These are phyloP conservation scores for Tylochromis polylepis DNA, from an alignment of 2,113 vertebrate genomes.

Conservation along the genomic window DNA sequence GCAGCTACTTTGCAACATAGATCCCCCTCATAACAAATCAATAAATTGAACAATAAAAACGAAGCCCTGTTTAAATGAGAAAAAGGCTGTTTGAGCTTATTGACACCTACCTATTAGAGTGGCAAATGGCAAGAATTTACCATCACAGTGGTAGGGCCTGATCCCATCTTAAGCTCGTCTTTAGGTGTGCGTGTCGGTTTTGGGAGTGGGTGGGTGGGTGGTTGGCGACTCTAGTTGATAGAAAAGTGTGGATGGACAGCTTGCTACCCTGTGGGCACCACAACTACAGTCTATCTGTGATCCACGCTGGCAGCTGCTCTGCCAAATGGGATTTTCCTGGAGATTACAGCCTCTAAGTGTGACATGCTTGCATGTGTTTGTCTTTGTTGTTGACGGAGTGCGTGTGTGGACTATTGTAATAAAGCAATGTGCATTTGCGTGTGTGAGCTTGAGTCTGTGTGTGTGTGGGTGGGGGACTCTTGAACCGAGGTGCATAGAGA, in stretches of 20 bases:
- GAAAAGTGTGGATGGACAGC: slow-evolving; percentile 68
- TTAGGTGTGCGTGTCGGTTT: neutral
- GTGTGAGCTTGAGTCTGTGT: neutral
- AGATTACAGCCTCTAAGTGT: slow-evolving; percentile 72
- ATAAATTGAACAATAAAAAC: slow-evolving; percentile 42
- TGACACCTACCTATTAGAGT: slow-evolving; percentile 43
- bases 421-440: slow-evolving; percentile 2
- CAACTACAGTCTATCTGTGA: slow-evolving; percentile 62
- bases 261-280: slow-evolving; percentile 73
- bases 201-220: neutral
- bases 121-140: slow-evolving; percentile 44
- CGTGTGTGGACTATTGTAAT: slow-evolving; percentile 43
- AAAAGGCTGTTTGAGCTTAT: slow-evolving; percentile 18
- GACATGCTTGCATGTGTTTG: slow-evolving; percentile 63
- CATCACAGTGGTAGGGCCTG: slow-evolving; percentile 10
- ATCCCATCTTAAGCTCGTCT: slow-evolving; percentile 32
- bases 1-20: slow-evolving; percentile 24
- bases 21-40: slow-evolving; percentile 40
- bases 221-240: neutral
- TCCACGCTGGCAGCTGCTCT: slow-evolving; percentile 74
- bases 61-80: slow-evolving; percentile 43
- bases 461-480: neutral
- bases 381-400: slow-evolving; percentile 58
- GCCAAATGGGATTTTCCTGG: slow-evolving; percentile 78
- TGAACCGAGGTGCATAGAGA: slow-evolving; percentile 34